phyloP scores from a whole-genome alignment of 2,113 vertebrate species.

The Anoplopoma fimbria region DNA sequence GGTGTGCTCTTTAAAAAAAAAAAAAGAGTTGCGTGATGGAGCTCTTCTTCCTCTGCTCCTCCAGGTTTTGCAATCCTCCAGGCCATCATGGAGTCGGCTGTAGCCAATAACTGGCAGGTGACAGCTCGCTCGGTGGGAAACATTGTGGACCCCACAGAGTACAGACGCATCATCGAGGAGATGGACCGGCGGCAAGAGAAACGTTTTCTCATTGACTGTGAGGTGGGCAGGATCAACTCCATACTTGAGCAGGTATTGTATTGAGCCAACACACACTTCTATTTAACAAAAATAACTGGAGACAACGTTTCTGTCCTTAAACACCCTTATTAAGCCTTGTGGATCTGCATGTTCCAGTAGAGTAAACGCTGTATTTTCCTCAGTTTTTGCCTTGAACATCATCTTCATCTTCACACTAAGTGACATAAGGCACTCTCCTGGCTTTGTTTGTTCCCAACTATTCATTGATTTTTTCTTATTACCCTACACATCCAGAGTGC shows the following conservation, averaged over 20 bases:
- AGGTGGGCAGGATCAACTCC: slow-evolving; percentile 94
- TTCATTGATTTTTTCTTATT: slow-evolving; percentile 34
- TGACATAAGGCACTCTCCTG: slow-evolving; percentile 13
- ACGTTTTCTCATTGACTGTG: slow-evolving; percentile 96
- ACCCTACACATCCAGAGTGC: slow-evolving; percentile 36
- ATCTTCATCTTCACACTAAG: slow-evolving; percentile 9
- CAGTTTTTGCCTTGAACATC: neutral
- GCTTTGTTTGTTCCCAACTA: slow-evolving; percentile 18
- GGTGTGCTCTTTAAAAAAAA: slow-evolving; percentile 8
- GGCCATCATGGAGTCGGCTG: slow-evolving; percentile 98
- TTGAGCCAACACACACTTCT: slow-evolving; percentile 5
- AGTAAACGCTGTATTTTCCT: neutral
- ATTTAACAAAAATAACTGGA: slow-evolving; percentile 3
- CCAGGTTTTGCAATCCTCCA: slow-evolving; percentile 97
- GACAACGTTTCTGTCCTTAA: neutral
- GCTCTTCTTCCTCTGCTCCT: slow-evolving; percentile 63
- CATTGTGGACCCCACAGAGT: slow-evolving; percentile 93
- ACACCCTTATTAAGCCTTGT: no score
- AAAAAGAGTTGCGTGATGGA: slow-evolving; percentile 38
- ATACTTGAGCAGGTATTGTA: slow-evolving; percentile 98
- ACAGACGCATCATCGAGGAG: slow-evolving; percentile 96
- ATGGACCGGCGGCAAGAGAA: slow-evolving; percentile 99
- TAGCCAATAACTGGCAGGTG: slow-evolving; percentile 99
- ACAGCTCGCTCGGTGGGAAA: slow-evolving; percentile 96
- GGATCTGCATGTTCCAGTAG: slow-evolving; percentile 22